Conservation (phyloP, 1,140 invertebrate genomes). For the Leguminivora glycinivorella region DNA sequence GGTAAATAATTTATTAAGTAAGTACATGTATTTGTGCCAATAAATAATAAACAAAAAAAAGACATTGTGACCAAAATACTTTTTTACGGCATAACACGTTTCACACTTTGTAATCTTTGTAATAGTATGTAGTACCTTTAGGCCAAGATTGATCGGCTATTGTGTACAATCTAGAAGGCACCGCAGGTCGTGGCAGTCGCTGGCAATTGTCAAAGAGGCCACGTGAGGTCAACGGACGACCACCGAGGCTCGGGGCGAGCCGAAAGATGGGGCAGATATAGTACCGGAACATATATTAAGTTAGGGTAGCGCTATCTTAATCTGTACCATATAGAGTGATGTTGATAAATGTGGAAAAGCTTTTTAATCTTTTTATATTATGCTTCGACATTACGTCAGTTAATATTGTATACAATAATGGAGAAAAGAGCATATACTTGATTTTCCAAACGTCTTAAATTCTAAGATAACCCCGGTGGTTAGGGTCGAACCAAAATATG, state of each 20-base stretch:
- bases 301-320: background rate
- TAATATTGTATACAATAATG: too few species aligned
- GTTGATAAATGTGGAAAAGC: slow-evolving; percentile 4
- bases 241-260: slow-evolving; percentile 41
- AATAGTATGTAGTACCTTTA: background rate
- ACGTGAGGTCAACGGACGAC: slow-evolving; percentile 52
- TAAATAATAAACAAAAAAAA: too few species aligned
- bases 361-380: too few species aligned
- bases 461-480: too few species aligned
- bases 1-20: too few species aligned
- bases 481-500: too few species aligned
- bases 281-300: background rate
- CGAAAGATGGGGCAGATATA: slow-evolving; percentile 15
- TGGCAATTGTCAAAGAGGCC: slow-evolving; percentile 19
- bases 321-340: background rate
- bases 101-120: background rate
- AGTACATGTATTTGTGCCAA: too few species aligned
- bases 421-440: too few species aligned
- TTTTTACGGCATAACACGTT: background rate
- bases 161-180: background rate
- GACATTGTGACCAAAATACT: background rate
- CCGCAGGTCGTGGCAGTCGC: slow-evolving; percentile 12
- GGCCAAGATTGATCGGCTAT: background rate
- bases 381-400: too few species aligned
- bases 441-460: too few species aligned